Evolutionary conservation across 2,888 invertebrate genomes (phyloP).

Genomic region (Drosophila subquinaria): DNA sequence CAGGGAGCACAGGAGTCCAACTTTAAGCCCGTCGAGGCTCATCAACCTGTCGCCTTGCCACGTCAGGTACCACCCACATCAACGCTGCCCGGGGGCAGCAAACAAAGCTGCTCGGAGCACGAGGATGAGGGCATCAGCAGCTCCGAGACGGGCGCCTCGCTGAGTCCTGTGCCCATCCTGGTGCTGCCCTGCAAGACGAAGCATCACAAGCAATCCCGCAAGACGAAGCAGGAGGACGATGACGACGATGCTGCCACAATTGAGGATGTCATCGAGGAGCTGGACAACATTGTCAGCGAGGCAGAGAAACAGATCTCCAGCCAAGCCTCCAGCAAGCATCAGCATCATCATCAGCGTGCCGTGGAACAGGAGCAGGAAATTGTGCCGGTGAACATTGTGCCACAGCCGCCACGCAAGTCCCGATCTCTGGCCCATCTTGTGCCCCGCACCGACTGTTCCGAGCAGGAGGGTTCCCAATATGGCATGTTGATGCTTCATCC

Average conservation of each 20-base stretch:
- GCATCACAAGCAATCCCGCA: conserved; percentile 72
- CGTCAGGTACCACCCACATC: conserved; percentile 82
- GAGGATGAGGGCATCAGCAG: conserved; percentile 96
- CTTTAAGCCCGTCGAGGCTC: conserved; percentile 84
- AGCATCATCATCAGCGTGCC: conserved; percentile 24
- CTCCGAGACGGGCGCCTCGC: conserved; percentile 90
- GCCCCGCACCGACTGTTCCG: conserved; percentile 86
- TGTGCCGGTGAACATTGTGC: conserved; percentile 91
- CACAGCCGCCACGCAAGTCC: conserved; percentile 92
- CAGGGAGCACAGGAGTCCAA: conserved; percentile 85
- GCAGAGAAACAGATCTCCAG: conserved; percentile 89
- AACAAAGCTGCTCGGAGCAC: conserved; percentile 89
- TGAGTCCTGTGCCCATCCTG: conserved; percentile 89
- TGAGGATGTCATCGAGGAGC: conserved; percentile 94
- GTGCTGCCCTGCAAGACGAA: conserved; percentile 79
- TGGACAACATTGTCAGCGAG: conserved; percentile 93
- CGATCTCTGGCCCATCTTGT: conserved; percentile 90
- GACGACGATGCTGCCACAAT: conserved; percentile 90
- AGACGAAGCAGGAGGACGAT: conserved; percentile 47
- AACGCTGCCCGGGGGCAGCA: conserved; percentile 64
- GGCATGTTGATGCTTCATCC: conserved; percentile 86
- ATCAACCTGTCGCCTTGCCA: conserved; percentile 83
- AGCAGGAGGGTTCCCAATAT: conserved; percentile 85
- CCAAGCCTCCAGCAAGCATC: conserved; percentile 60
- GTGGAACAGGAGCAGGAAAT: conserved; percentile 88